phyloP scores from a whole-genome alignment of 2,888 invertebrate species.

The Ophioninae sp. region DNA sequence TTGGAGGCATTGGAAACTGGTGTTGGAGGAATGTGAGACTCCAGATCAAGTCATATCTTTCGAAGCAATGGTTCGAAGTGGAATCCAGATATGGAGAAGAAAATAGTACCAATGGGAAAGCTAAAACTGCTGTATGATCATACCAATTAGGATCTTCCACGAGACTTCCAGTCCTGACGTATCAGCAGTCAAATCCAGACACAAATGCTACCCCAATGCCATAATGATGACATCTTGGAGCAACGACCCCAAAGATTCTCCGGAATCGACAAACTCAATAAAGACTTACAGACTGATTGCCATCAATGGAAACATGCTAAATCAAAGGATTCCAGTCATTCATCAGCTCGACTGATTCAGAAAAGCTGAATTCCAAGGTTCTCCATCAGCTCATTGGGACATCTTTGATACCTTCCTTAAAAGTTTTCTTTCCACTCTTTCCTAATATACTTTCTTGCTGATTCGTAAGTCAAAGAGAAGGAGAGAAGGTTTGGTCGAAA shows the following conservation, averaged over 20 bases:
- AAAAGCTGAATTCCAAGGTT: background rate
- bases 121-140: background rate
- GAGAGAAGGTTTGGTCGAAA: background rate
- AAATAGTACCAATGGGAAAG: slow-evolving; percentile 9
- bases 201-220: background rate
- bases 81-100: background rate
- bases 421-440: background rate
- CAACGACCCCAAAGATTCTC: background rate
- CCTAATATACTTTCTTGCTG: background rate
- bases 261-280: background rate
- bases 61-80: slow-evolving; percentile 19
- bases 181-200: background rate
- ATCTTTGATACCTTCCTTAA: background rate
- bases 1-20: slow-evolving; percentile 9
- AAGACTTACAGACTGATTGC: background rate
- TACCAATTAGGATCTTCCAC: background rate
- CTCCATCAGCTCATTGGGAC: slow-evolving; percentile 20
- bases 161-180: background rate
- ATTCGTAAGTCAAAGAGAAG: background rate
- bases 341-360: background rate
- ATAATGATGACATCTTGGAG: background rate
- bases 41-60: background rate
- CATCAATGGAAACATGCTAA: background rate
- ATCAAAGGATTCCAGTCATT: background rate
- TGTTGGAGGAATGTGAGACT: slow-evolving; percentile 24